A percentile compares a stretch with the other conserved stretches of the same genome.
Conservation (phyloP, 2,888 invertebrate species). For the Amblyjoppa fuscipennis region DNA sequence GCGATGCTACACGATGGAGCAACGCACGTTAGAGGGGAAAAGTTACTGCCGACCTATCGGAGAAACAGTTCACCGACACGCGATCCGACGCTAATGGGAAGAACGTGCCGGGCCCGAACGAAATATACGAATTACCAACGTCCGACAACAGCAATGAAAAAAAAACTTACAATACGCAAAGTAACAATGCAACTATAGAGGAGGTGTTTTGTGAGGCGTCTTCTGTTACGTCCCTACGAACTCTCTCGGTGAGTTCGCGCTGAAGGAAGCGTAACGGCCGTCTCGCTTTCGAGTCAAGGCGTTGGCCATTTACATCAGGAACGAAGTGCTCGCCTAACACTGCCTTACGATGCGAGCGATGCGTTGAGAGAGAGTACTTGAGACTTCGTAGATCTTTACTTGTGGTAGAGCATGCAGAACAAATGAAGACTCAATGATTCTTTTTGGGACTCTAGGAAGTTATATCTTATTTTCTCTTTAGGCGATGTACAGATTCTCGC, state of each 20-base stretch:
- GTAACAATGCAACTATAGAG: conserved; percentile 12
- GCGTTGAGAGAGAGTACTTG: too few species aligned
- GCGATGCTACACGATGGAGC: conserved; percentile 56
- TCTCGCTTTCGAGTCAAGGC: not conserved
- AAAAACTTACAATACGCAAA: conserved; percentile 13
- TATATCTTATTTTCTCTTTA: too few species aligned
- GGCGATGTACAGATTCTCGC: not conserved
- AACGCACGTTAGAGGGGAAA: conserved; percentile 47
- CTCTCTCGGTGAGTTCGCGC: too few species aligned
- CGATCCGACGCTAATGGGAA: conserved; percentile 59
- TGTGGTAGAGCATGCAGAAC: too few species aligned
- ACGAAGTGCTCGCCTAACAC: too few species aligned
- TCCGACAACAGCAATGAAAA: conserved; percentile 39
- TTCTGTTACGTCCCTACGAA: not conserved
- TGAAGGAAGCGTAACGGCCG: too few species aligned
- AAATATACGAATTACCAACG: conserved; percentile 59
- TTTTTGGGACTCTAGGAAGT: too few species aligned
- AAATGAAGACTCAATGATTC: too few species aligned
- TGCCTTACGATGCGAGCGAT: too few species aligned
- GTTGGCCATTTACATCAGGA: not conserved
- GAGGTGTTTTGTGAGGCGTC: not conserved
- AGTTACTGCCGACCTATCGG: conserved; percentile 45
- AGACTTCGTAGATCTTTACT: too few species aligned
- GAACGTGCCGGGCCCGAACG: conserved; percentile 50
- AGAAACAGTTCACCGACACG: conserved; percentile 59